These are phyloP conservation scores for Rhinichthys osculus DNA, from an alignment of 2,797 vertebrate species.

Conservation along the genomic window DNA sequence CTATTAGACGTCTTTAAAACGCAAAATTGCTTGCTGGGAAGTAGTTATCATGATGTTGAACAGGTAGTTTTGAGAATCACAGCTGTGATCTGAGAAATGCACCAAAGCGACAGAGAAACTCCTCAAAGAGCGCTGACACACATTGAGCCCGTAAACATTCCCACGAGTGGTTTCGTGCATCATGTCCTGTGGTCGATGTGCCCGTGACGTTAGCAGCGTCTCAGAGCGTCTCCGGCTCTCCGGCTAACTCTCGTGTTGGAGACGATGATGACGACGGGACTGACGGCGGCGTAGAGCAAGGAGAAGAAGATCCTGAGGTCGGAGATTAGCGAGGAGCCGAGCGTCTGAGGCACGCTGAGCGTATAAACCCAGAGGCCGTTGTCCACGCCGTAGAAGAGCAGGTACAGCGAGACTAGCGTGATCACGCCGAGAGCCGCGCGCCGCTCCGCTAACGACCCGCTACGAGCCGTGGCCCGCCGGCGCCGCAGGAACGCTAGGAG, in stretches of 20 bases:
- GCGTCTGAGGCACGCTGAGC: constrained; percentile 71
- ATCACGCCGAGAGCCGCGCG: constrained; percentile 76
- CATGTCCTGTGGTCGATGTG: too few relatives aligned
- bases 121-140: too few relatives aligned
- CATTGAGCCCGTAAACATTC: too few relatives aligned
- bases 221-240: constrained; percentile 56
- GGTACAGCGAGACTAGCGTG: constrained; percentile 75
- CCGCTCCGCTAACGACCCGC: constrained; percentile 51
- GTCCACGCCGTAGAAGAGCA: constrained; percentile 77
- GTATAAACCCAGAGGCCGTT: constrained; percentile 82
- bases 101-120: too few relatives aligned
- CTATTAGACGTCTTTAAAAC: too few relatives aligned
- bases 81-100: too few relatives aligned
- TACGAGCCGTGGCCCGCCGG: constrained; percentile 68
- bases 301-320: constrained; percentile 80
- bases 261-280: constrained; percentile 77
- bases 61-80: too few relatives aligned
- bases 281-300: constrained; percentile 77
- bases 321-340: constrained; percentile 74
- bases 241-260: constrained; percentile 77
- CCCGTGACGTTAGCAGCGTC: not conserved
- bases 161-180: too few relatives aligned
- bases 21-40: too few relatives aligned
- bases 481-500: constrained; percentile 78
- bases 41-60: too few relatives aligned